These are phyloP conservation scores for Choloepus hoffmanni DNA, from an alignment of 2,113 vertebrate species.

Conservation along the genomic window DNA sequence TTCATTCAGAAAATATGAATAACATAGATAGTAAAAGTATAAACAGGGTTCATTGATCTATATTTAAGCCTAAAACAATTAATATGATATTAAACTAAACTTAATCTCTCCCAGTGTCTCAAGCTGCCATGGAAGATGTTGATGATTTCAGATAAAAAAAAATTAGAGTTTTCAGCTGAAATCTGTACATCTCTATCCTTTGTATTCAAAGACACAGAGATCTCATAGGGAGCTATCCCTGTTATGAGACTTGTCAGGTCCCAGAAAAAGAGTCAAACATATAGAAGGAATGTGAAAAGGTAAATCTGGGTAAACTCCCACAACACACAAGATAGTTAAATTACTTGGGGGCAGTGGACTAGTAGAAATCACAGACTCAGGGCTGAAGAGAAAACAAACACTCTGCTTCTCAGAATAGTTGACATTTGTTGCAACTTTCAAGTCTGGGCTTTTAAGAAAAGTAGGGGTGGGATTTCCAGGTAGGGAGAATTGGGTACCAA, in stretches of 20 bases:
- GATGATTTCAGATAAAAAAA: background rate
- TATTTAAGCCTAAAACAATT: background rate
- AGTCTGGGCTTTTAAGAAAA: background rate
- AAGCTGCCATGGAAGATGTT: background rate
- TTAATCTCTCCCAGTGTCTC: background rate
- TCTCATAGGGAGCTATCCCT: background rate
- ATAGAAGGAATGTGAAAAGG: background rate
- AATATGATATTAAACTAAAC: conserved; percentile 1
- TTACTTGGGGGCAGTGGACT: background rate
- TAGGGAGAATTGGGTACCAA: background rate
- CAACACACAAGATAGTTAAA: background rate
- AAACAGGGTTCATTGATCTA: background rate
- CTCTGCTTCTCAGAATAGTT: background rate
- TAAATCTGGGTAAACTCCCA: background rate
- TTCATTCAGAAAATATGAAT: conserved; percentile 17
- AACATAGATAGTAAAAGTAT: background rate
- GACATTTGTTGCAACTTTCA: background rate
- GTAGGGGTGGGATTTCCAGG: background rate
- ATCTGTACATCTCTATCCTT: background rate
- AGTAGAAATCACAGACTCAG: background rate
- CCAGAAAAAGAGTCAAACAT: too few species aligned
- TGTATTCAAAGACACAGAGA: background rate
- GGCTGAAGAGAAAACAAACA: background rate
- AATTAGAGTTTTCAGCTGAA: background rate
- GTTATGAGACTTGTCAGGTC: too few species aligned